A percentile compares a stretch with the other conserved stretches of the same genome.
phyloP scores from a whole-genome alignment of 2,888 invertebrate genomes.

The Oasisia sp. region DNA sequence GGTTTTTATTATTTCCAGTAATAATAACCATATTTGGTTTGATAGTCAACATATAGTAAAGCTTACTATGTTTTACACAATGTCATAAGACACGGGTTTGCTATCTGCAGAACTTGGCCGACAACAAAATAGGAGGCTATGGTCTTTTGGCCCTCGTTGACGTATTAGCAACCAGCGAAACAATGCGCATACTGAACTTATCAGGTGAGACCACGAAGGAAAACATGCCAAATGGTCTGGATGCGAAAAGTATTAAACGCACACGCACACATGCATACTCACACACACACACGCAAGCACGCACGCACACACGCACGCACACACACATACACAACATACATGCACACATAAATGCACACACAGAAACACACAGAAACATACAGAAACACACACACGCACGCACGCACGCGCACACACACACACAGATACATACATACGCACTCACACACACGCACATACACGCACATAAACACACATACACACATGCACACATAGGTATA shows the following conservation, averaged over 20 bases:
- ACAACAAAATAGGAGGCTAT: background rate
- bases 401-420: too few relatives aligned
- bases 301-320: background rate
- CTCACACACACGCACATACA: too few relatives aligned
- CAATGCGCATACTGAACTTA: background rate
- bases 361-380: too few relatives aligned
- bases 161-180: background rate
- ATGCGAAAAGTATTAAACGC: background rate
- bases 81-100: background rate
- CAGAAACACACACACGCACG: too few relatives aligned
- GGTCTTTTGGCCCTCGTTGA: background rate
- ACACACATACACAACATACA: background rate
- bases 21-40: too few relatives aligned
- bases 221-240: background rate
- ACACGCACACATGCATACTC: background rate
- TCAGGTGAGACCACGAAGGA: background rate
- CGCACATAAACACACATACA: too few relatives aligned
- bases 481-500: too few relatives aligned
- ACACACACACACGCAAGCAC: background rate
- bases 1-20: too few relatives aligned
- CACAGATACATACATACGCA: too few relatives aligned
- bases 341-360: background rate
- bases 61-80: background rate
- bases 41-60: too few relatives aligned
- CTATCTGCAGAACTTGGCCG: background rate